These are phyloP conservation scores for Leptonema lineaticorne DNA, from an alignment of 1,140 invertebrate genomes.

Conservation along the genomic window DNA sequence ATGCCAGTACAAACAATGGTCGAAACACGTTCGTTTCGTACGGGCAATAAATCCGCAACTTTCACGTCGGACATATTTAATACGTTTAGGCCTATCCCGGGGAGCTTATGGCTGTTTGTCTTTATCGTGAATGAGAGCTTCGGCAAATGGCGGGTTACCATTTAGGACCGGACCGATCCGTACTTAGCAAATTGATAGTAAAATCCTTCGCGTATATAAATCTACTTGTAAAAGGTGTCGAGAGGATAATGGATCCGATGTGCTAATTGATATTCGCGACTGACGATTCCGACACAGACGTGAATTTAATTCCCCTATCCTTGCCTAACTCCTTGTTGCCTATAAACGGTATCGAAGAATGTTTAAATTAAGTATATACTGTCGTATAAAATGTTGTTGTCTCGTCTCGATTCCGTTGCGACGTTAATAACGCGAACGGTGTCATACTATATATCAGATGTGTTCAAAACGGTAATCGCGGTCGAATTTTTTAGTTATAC, in stretches of 20 bases:
- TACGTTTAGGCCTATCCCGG: neutral
- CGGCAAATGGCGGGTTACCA: constrained; percentile 1
- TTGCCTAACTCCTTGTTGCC: no score
- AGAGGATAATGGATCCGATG: constrained; percentile 5
- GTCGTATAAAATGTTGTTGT: no score
- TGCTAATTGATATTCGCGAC: neutral
- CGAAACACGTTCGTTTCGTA: neutral
- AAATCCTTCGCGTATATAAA: constrained; percentile 5
- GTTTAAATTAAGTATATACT: no score
- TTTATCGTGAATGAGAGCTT: constrained; percentile 4
- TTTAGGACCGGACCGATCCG: constrained; percentile 10
- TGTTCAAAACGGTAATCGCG: no score
- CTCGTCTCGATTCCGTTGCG: no score
- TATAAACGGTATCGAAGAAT: no score
- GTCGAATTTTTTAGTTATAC: no score
- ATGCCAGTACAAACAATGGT: no score
- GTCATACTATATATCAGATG: no score
- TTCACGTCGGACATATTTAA: constrained; percentile 13
- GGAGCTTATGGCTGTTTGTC: constrained; percentile 8
- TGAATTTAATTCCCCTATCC: no score
- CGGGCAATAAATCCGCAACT: constrained; percentile 7
- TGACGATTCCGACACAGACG: neutral
- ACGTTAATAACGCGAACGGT: no score
- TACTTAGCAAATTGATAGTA: constrained; percentile 25
- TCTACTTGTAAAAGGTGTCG: neutral